Conservation (phyloP, 1,140 invertebrate genomes). For the Solen grandis region DNA sequence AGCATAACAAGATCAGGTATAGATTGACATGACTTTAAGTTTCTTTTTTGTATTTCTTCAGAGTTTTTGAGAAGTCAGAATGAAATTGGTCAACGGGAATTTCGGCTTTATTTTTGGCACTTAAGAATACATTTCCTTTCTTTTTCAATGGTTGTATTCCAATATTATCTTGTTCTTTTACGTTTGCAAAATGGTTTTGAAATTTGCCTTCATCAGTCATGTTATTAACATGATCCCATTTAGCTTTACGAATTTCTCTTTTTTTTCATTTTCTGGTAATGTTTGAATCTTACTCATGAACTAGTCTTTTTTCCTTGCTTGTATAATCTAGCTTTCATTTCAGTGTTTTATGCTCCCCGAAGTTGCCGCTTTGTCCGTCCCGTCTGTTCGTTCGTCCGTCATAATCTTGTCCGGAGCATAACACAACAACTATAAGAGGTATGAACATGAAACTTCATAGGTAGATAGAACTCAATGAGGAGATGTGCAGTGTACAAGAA, state of each 20-base stretch:
- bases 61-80: conserved; percentile 17
- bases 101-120: conserved; percentile 12
- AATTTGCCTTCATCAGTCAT: background rate
- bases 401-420: too few relatives aligned
- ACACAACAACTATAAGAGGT: too few relatives aligned
- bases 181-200: background rate
- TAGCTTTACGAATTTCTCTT: background rate
- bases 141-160: conserved; percentile 21
- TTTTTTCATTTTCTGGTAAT: background rate
- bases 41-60: too few relatives aligned
- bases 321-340: background rate
- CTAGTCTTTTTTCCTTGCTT: background rate
- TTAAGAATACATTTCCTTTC: background rate
- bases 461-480: too few relatives aligned
- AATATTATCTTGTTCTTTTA: conserved; percentile 19
- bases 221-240: conserved; percentile 15
- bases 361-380: too few relatives aligned
- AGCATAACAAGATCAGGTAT: too few relatives aligned
- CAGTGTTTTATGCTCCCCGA: too few relatives aligned
- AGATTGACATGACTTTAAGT: too few relatives aligned
- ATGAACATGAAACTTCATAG: too few relatives aligned
- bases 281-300: background rate
- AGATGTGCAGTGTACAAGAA: too few relatives aligned
- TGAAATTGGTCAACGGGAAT: conserved; percentile 22
- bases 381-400: too few relatives aligned